Conservation (phyloP, 2,797 vertebrate species). For the Sus cebifrons region DNA sequence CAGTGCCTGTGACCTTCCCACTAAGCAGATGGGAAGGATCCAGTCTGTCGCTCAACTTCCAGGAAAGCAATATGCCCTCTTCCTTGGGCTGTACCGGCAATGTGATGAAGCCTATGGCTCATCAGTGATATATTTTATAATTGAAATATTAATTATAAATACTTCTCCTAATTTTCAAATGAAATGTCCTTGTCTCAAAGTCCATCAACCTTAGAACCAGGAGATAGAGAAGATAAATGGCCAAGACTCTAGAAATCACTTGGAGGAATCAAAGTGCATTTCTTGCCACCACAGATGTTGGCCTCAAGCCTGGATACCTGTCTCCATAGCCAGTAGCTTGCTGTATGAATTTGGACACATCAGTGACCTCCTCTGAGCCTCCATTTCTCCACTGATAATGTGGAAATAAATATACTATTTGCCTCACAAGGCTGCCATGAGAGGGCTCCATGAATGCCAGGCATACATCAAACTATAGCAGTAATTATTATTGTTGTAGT, state of each 20-base stretch:
- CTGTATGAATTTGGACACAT: not conserved
- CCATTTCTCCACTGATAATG: not conserved
- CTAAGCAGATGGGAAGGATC: not conserved
- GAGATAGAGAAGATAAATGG: not conserved
- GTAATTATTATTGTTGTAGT: no score
- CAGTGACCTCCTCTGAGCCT: not conserved
- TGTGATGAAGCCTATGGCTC: not conserved
- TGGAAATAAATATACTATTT: not conserved
- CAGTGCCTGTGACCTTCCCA: rapidly evolving
- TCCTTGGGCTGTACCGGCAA: not conserved
- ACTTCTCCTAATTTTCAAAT: conserved; percentile 65
- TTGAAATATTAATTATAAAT: conserved; percentile 70
- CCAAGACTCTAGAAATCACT: not conserved
- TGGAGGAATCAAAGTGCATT: not conserved
- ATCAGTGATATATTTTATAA: not conserved
- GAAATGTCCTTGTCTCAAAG: conserved; percentile 51
- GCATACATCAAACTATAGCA: rapidly evolving
- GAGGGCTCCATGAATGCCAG: not conserved
- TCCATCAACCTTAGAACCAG: conserved; percentile 21
- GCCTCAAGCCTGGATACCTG: not conserved
- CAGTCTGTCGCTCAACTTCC: not conserved
- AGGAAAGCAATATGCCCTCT: not conserved
- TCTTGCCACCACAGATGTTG: not conserved
- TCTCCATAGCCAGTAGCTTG: not conserved
- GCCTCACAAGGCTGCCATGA: not conserved